These are phyloP conservation scores for Melangyna quadrimaculata DNA, from an alignment of 2,888 invertebrate genomes.

Conservation along the genomic window DNA sequence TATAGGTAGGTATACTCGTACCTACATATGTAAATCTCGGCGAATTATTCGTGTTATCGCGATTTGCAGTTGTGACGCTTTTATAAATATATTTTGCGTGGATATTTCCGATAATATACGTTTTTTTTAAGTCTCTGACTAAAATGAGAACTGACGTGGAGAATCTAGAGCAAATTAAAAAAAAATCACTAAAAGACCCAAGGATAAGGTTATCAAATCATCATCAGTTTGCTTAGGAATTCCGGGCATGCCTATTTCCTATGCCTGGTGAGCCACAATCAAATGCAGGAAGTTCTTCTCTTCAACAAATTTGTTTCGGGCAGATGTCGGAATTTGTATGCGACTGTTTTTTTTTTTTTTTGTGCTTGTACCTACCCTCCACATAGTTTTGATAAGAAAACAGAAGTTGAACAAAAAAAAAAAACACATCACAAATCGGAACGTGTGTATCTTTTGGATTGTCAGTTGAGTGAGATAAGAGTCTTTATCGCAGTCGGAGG, in stretches of 20 bases:
- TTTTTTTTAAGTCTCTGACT: neutral
- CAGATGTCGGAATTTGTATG: slow-evolving; percentile 57
- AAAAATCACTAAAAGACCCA: slow-evolving; percentile 35
- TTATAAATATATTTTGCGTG: slow-evolving; percentile 39
- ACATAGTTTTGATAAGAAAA: slow-evolving; percentile 61
- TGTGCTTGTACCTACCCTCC: no score
- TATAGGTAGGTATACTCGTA: neutral
- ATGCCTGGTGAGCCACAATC: neutral
- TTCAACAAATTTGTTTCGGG: slow-evolving; percentile 28
- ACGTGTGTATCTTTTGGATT: slow-evolving; percentile 63
- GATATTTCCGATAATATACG: slow-evolving; percentile 15
- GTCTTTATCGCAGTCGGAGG: slow-evolving; percentile 24
- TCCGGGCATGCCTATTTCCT: neutral
- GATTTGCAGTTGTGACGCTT: slow-evolving; percentile 28
- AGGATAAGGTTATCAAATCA: slow-evolving; percentile 37
- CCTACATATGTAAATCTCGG: neutral
- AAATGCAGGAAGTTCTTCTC: slow-evolving; percentile 48
- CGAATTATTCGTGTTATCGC: slow-evolving; percentile 51
- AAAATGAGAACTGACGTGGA: neutral
- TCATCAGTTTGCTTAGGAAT: slow-evolving; percentile 47
- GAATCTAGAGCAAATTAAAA: neutral
- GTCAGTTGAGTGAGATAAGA: slow-evolving; percentile 56
- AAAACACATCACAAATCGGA: slow-evolving; percentile 39
- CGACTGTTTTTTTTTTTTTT: slow-evolving; percentile 9
- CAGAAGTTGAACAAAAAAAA: slow-evolving; percentile 45